These are phyloP conservation scores for Neolamprologus fasciatus DNA, from an alignment of 2,113 vertebrate genomes.

Conservation along the genomic window DNA sequence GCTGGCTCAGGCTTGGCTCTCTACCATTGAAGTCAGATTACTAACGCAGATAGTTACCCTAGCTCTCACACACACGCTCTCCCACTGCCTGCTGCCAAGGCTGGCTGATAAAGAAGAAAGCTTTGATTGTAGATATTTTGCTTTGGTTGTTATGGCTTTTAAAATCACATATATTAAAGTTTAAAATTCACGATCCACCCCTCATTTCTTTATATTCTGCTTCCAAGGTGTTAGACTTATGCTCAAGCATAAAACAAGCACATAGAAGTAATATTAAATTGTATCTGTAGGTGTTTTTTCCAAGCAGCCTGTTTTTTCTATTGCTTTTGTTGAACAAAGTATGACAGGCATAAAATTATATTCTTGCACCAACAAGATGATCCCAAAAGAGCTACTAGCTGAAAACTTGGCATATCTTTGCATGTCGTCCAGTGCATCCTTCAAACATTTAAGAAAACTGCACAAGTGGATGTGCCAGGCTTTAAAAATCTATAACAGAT, in stretches of 20 bases:
- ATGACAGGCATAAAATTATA: background rate
- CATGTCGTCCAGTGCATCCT: background rate
- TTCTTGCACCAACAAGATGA: background rate
- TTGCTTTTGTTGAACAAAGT: background rate
- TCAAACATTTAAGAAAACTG: background rate
- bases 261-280: background rate
- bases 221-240: background rate
- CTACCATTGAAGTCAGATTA: background rate
- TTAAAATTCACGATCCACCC: background rate
- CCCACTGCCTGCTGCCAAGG: background rate
- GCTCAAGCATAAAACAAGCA: background rate
- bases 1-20: background rate
- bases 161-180: background rate
- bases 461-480: background rate
- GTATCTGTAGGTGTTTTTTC: background rate
- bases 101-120: background rate
- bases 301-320: background rate
- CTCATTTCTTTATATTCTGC: background rate
- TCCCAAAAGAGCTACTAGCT: background rate
- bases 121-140: background rate
- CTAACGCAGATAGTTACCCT: background rate
- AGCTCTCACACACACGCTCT: background rate
- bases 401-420: background rate
- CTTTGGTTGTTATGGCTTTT: background rate
- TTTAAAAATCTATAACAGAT: background rate